Evolutionary conservation across 2,888 invertebrate species (phyloP).

Genomic region (Eristalis intricaria): DNA sequence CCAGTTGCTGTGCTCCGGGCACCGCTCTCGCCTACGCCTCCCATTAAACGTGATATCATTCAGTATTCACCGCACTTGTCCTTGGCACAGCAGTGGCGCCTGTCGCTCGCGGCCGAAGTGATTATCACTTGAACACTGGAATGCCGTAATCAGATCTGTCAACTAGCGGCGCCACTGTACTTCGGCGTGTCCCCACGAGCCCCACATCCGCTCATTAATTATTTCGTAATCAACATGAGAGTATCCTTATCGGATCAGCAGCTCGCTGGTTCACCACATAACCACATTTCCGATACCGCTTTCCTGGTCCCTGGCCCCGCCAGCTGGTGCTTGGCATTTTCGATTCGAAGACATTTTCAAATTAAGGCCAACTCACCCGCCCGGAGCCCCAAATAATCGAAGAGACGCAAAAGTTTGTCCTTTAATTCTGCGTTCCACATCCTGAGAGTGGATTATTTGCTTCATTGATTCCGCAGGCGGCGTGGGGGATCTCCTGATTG

Average conservation of each 20-base stretch:
- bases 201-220: slow-evolving; percentile 29
- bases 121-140: background rate
- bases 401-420: slow-evolving; percentile 31
- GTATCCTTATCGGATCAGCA: background rate
- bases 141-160: slow-evolving; percentile 17
- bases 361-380: slow-evolving; percentile 20
- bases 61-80: slow-evolving; percentile 23
- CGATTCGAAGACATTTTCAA: slow-evolving; percentile 24
- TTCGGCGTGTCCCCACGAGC: background rate
- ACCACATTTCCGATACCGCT: slow-evolving; percentile 10
- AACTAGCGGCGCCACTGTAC: slow-evolving; percentile 17
- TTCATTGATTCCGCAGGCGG: slow-evolving; percentile 51
- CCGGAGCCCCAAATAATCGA: background rate
- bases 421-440: slow-evolving; percentile 30
- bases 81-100: background rate
- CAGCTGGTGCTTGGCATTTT: background rate
- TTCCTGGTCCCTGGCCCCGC: background rate
- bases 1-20: background rate
- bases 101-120: background rate
- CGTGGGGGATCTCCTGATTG: background rate
- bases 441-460: slow-evolving; percentile 34
- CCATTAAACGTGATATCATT: background rate
- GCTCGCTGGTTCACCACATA: background rate
- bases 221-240: slow-evolving; percentile 13
- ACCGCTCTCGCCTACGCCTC: no score